phyloP scores from a whole-genome alignment of 2,888 invertebrate genomes.

The Disparrhopalites patrizii region DNA sequence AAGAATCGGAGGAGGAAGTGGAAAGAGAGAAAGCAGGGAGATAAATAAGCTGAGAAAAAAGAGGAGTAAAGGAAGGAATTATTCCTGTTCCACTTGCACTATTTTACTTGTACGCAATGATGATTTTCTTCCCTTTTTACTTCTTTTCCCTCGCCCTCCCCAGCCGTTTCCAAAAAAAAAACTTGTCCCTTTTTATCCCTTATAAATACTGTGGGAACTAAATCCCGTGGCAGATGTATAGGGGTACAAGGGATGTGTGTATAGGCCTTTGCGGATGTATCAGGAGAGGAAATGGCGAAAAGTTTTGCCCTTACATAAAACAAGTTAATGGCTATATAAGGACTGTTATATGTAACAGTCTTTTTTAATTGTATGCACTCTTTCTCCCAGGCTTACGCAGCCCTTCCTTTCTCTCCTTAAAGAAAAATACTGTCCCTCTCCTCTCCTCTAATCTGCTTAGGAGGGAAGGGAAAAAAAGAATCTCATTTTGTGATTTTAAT shows the following conservation, averaged over 20 bases:
- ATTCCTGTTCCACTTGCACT: not conserved
- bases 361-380: not conserved
- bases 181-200: too few species aligned
- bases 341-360: not conserved
- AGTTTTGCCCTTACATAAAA: not conserved
- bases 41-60: too few species aligned
- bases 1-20: not conserved
- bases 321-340: not conserved
- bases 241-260: not conserved
- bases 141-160: too few species aligned
- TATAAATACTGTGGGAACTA: not conserved
- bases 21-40: not conserved
- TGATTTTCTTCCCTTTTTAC: too few species aligned
- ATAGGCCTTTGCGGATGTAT: too few species aligned
- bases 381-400: not conserved
- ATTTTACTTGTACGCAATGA: not conserved
- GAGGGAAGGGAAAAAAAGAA: constrained; percentile 11
- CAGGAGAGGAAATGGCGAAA: too few species aligned
- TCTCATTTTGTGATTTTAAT: constrained; percentile 25
- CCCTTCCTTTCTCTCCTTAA: not conserved
- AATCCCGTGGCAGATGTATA: too few species aligned
- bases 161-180: too few species aligned
- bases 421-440: not conserved
- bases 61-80: not conserved
- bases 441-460: constrained; percentile 16